These are phyloP conservation scores for Coenonympha glycerion DNA, from an alignment of 2,888 invertebrate genomes.

Conservation along the genomic window DNA sequence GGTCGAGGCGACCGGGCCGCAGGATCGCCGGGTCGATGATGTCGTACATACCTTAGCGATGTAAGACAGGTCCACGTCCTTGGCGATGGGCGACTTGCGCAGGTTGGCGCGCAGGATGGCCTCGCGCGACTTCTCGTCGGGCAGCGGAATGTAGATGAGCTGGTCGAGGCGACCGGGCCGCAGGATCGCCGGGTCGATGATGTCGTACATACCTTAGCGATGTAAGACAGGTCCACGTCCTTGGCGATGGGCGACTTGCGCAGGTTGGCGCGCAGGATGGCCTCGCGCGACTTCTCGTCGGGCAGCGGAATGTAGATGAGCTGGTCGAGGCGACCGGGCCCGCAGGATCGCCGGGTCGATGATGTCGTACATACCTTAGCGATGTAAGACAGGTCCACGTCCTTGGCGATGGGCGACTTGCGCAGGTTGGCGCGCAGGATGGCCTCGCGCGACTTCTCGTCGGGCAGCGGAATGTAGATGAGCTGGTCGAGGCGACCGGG, in stretches of 20 bases:
- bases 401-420: slow-evolving; percentile 96
- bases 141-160: slow-evolving; percentile 99
- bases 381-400: slow-evolving; percentile 92
- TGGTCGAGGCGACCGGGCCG: slow-evolving; percentile 99
- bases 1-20: slow-evolving; percentile 98
- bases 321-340: slow-evolving; percentile 98
- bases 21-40: slow-evolving; percentile 99
- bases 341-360: slow-evolving; percentile 99
- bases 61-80: slow-evolving; percentile 93
- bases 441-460: slow-evolving; percentile 97
- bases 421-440: slow-evolving; percentile 97
- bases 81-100: slow-evolving; percentile 96
- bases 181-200: slow-evolving; percentile 98
- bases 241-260: slow-evolving; percentile 97
- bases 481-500: slow-evolving; percentile 99
- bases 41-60: slow-evolving; percentile 93
- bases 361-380: too few relatives aligned
- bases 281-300: slow-evolving; percentile 97
- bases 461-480: slow-evolving; percentile 99
- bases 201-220: slow-evolving; percentile 93
- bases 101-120: slow-evolving; percentile 96
- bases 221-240: slow-evolving; percentile 93
- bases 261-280: slow-evolving; percentile 95
- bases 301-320: slow-evolving; percentile 99
- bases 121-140: slow-evolving; percentile 98